Conservation (phyloP, 30 jellyfish, hydroid and myxozoan species). For the Clytia hemisphaerica region DNA sequence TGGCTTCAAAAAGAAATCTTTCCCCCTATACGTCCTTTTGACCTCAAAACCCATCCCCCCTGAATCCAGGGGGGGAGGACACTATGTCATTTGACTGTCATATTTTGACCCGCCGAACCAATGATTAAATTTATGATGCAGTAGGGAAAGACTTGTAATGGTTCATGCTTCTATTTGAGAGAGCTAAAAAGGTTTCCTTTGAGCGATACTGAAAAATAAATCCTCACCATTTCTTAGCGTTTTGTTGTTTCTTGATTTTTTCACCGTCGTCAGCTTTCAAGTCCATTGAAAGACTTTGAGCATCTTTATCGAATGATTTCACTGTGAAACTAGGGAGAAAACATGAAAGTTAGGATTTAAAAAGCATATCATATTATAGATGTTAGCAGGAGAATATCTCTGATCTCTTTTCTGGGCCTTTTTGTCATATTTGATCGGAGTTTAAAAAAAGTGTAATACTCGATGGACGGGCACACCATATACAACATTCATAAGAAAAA, state of each 20-base stretch:
- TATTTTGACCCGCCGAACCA: too few species aligned
- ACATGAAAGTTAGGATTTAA: not conserved
- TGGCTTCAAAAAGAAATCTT: too few species aligned
- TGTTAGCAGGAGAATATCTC: not conserved
- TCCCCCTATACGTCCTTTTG: too few species aligned
- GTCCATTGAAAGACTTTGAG: conserved; percentile 62
- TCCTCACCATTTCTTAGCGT: conserved; percentile 71
- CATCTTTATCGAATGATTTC: conserved; percentile 78
- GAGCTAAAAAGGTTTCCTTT: not conserved
- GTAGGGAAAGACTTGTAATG: not conserved
- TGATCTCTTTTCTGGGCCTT: too few species aligned
- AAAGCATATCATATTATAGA: not conserved
- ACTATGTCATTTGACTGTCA: too few species aligned
- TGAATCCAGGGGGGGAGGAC: too few species aligned
- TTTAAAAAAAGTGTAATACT: too few species aligned
- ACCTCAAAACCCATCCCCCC: too few species aligned
- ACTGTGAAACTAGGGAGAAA: conserved; percentile 41
- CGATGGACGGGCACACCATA: too few species aligned
- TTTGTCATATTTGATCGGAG: too few species aligned
- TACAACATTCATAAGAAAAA: too few species aligned
- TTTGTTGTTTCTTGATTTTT: conserved; percentile 41
- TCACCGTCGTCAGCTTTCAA: conserved; percentile 68
- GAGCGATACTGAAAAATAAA: not conserved
- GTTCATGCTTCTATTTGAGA: not conserved
- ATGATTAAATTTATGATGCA: too few species aligned